Conservation (phyloP, 2,888 invertebrate genomes). For the Anodontia alba region DNA sequence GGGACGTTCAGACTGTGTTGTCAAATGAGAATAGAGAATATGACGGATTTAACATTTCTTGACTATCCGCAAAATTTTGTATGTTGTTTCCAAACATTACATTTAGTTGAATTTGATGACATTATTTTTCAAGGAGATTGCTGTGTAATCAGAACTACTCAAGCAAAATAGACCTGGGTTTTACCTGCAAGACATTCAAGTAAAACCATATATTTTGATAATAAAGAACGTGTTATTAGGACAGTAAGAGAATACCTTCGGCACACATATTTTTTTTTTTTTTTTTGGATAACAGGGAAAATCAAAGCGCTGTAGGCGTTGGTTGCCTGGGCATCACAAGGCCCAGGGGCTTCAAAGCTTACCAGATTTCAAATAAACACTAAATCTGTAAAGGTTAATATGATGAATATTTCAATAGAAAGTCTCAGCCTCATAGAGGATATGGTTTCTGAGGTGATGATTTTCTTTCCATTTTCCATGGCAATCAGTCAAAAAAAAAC, state of each 20-base stretch:
- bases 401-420: too few relatives aligned
- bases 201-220: conserved; percentile 27
- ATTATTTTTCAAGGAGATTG: neutral
- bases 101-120: conserved; percentile 34
- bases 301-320: too few relatives aligned
- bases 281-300: conserved; percentile 12
- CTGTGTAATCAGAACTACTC: conserved; percentile 26
- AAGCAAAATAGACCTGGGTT: conserved; percentile 40
- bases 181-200: conserved; percentile 26
- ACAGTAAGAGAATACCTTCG: conserved; percentile 24
- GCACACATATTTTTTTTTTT: conserved; percentile 19
- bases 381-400: too few relatives aligned
- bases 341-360: too few relatives aligned
- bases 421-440: too few relatives aligned
- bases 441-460: too few relatives aligned
- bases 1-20: conserved; percentile 51
- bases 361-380: too few relatives aligned
- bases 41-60: conserved; percentile 22
- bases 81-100: conserved; percentile 47
- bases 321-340: too few relatives aligned
- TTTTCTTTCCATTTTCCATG: too few relatives aligned
- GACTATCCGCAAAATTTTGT: conserved; percentile 35
- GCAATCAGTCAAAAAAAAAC: conserved; percentile 29
- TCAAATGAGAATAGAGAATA: conserved; percentile 20
- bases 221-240: conserved; percentile 24